phyloP scores from a whole-genome alignment of 2,888 invertebrate genomes.

The Psylliodes chrysocephalus region DNA sequence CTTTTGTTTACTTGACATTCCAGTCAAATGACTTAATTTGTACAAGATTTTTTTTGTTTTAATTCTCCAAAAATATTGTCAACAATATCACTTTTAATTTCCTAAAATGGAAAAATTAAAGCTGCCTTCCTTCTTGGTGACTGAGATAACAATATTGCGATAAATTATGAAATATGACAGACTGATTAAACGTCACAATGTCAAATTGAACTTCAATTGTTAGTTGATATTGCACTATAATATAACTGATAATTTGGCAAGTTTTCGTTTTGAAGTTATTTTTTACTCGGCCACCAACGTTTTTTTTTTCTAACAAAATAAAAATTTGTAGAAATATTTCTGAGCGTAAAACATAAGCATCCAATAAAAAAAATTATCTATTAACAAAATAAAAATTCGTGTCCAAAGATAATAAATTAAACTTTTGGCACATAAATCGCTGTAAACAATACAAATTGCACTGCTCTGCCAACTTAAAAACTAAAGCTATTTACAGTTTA shows the following conservation, averaged over 20 bases:
- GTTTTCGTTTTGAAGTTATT: background rate
- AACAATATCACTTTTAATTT: slow-evolving; percentile 49
- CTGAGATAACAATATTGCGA: too few species aligned
- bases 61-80: slow-evolving; percentile 48
- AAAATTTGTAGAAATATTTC: slow-evolving; percentile 27
- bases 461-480: slow-evolving; percentile 43
- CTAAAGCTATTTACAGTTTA: slow-evolving; percentile 46
- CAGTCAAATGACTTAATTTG: slow-evolving; percentile 24
- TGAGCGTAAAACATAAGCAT: slow-evolving; percentile 22
- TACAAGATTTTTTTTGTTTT: slow-evolving; percentile 18
- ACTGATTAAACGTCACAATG: background rate
- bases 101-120: slow-evolving; percentile 52
- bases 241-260: background rate
- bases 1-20: slow-evolving; percentile 14
- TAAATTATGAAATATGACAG: too few species aligned
- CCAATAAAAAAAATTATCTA: slow-evolving; percentile 22
- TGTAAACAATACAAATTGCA: slow-evolving; percentile 44
- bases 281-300: slow-evolving; percentile 20
- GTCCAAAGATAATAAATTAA: slow-evolving; percentile 42
- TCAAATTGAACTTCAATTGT: background rate
- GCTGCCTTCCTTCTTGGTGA: slow-evolving; percentile 54
- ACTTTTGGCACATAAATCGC: slow-evolving; percentile 51
- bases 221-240: background rate
- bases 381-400: slow-evolving; percentile 29
- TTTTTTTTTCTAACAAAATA: slow-evolving; percentile 7